phyloP scores from a whole-genome alignment of 2,113 vertebrate species.

The Nanger granti region DNA sequence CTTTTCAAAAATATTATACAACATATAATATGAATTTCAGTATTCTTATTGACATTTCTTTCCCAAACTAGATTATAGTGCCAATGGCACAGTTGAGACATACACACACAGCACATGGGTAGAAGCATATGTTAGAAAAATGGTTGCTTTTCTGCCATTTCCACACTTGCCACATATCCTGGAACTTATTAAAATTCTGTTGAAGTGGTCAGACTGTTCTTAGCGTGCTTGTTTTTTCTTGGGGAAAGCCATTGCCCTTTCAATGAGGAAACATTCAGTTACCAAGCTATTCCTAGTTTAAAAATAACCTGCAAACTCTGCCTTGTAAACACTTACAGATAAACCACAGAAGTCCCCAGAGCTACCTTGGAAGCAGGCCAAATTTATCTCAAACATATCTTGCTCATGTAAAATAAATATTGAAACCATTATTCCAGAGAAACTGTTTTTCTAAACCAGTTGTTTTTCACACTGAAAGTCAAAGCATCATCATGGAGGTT shows the following conservation, averaged over 20 bases:
- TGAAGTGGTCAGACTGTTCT: neutral
- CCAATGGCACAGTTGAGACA: neutral
- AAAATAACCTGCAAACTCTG: slow-evolving; percentile 36
- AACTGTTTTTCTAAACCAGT: slow-evolving; percentile 31
- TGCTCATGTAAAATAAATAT: slow-evolving; percentile 32
- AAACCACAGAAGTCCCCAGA: slow-evolving; percentile 7
- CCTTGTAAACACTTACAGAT: slow-evolving; percentile 48
- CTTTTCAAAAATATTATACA: neutral
- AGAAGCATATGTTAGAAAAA: neutral
- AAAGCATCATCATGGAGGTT: neutral
- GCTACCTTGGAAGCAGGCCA: slow-evolving; percentile 35
- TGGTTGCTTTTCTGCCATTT: neutral
- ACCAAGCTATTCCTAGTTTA: slow-evolving; percentile 35
- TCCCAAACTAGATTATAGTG: neutral
- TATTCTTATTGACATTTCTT: neutral
- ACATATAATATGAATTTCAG: neutral
- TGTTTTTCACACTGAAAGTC: slow-evolving; percentile 24
- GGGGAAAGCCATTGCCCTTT: neutral
- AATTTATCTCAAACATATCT: slow-evolving; percentile 45
- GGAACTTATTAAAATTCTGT: slow-evolving; percentile 32
- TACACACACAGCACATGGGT: neutral
- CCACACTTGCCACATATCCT: neutral
- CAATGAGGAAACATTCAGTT: slow-evolving; percentile 51
- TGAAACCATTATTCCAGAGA: slow-evolving; percentile 46
- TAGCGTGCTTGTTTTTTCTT: neutral